Evolutionary conservation across 2,888 invertebrate genomes (phyloP).

Genomic region (Meandrusa payeni): DNA sequence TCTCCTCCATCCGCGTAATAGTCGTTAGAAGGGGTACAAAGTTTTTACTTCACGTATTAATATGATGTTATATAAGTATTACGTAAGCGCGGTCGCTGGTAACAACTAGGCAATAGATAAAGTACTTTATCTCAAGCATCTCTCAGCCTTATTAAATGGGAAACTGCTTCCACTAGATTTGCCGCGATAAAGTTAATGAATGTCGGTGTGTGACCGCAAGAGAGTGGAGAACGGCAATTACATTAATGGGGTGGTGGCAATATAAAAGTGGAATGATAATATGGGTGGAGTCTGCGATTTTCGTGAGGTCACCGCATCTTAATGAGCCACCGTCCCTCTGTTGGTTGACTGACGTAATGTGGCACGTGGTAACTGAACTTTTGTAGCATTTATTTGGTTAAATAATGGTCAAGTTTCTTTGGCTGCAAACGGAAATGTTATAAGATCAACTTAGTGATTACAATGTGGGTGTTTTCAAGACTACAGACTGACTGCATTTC

Average conservation of each 20-base stretch:
- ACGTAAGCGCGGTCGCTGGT: neutral
- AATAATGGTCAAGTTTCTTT: no score
- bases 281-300: constrained; percentile 51
- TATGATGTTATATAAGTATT: no score
- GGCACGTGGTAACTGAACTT: constrained; percentile 25
- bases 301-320: constrained; percentile 68
- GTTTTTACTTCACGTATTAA: no score
- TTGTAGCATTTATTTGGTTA: no score
- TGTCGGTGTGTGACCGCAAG: constrained; percentile 30
- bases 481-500: no score
- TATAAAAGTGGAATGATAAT: constrained; percentile 58
- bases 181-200: constrained; percentile 54
- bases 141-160: constrained; percentile 18
- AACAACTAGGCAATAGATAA: neutral
- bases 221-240: constrained; percentile 47
- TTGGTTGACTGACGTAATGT: constrained; percentile 4
- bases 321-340: constrained; percentile 42
- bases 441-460: no score
- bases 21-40: no score
- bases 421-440: no score
- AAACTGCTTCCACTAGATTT: constrained; percentile 18
- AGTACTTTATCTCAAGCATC: constrained; percentile 17
- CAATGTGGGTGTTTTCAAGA: no score
- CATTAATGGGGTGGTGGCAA: constrained; percentile 49
- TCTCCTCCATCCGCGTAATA: no score